Percentiles rank a stretch among this genome's conserved stretches.
phyloP scores from a whole-genome alignment of 1,140 invertebrate genomes.

The Coelopa frigida region DNA sequence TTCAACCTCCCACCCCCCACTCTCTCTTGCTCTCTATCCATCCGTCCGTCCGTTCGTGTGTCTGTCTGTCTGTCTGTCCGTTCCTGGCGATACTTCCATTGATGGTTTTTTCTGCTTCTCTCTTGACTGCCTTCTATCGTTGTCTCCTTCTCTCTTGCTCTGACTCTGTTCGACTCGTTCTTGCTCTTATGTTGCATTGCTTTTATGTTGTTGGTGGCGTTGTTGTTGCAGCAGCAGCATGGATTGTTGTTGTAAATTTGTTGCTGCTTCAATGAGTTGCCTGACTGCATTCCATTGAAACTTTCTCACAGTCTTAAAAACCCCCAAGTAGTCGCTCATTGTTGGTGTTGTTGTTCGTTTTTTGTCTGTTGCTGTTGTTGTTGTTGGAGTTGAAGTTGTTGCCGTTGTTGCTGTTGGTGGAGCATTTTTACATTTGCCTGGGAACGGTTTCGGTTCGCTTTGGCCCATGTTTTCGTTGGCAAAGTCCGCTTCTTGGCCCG shows the following conservation, averaged over 20 bases:
- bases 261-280: slow-evolving; percentile 21
- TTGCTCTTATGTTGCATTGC: slow-evolving; percentile 5
- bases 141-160: not conserved
- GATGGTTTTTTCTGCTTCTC: slow-evolving; percentile 5
- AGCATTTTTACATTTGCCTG: no score
- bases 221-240: no score
- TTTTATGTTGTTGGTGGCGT: slow-evolving; percentile 3
- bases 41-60: no score
- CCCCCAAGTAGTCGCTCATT: slow-evolving; percentile 6
- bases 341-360: not conserved
- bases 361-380: slow-evolving; percentile 3
- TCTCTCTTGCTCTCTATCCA: no score
- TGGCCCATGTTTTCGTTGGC: no score
- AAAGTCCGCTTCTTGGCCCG: no score
- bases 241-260: not conserved
- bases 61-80: not conserved
- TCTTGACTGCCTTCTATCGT: not conserved
- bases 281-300: slow-evolving; percentile 46
- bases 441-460: no score
- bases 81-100: slow-evolving; percentile 12
- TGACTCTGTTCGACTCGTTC: slow-evolving; percentile 4
- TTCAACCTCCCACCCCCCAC: no score
- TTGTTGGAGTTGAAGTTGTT: not conserved
- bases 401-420: not conserved
- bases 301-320: slow-evolving; percentile 42